phyloP scores from a whole-genome alignment of 92 coral and sea anemone genomes.

The Siderastrea radians region DNA sequence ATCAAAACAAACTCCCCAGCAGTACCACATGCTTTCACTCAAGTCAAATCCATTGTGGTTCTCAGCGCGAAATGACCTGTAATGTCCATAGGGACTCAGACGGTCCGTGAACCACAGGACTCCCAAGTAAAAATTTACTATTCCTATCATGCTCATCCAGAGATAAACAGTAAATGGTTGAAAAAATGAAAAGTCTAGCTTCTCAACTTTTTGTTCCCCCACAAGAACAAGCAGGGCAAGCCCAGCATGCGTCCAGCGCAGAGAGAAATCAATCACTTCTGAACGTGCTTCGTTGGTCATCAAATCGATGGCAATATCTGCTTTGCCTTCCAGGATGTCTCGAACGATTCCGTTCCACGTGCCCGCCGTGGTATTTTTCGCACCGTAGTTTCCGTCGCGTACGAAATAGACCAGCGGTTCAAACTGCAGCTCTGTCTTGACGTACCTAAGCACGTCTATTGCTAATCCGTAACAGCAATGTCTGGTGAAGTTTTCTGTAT shows the following conservation, averaged over 20 bases:
- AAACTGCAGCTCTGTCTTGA: slow-evolving; percentile 80
- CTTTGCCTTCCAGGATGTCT: slow-evolving; percentile 70
- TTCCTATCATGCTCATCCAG: slow-evolving; percentile 84
- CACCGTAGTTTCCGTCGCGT: slow-evolving; percentile 93
- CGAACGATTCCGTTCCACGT: slow-evolving; percentile 88
- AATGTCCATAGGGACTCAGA: slow-evolving; percentile 81
- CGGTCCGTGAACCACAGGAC: slow-evolving; percentile 80
- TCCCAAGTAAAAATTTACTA: slow-evolving; percentile 76
- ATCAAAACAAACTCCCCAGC: slow-evolving; percentile 96
- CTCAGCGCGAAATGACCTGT: slow-evolving; percentile 44
- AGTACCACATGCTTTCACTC: slow-evolving; percentile 90
- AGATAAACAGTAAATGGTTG: slow-evolving; percentile 80
- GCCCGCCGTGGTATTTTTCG: slow-evolving; percentile 73
- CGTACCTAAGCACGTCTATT: slow-evolving; percentile 83
- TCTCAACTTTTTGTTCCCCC: slow-evolving; percentile 82
- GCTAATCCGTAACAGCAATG: slow-evolving; percentile 90
- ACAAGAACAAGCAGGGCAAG: slow-evolving; percentile 87
- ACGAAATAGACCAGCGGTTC: slow-evolving; percentile 85
- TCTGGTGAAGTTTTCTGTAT: slow-evolving; percentile 42
- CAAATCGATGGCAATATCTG: slow-evolving; percentile 88
- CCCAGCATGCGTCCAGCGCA: slow-evolving; percentile 92
- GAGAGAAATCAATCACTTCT: slow-evolving; percentile 84
- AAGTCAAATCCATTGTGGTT: slow-evolving; percentile 63
- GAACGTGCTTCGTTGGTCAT: slow-evolving; percentile 95
- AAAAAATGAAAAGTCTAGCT: slow-evolving; percentile 83